Evolutionary conservation across 2,113 vertebrate genomes (phyloP).

Genomic region (Hemiscyllium ocellatum): DNA sequence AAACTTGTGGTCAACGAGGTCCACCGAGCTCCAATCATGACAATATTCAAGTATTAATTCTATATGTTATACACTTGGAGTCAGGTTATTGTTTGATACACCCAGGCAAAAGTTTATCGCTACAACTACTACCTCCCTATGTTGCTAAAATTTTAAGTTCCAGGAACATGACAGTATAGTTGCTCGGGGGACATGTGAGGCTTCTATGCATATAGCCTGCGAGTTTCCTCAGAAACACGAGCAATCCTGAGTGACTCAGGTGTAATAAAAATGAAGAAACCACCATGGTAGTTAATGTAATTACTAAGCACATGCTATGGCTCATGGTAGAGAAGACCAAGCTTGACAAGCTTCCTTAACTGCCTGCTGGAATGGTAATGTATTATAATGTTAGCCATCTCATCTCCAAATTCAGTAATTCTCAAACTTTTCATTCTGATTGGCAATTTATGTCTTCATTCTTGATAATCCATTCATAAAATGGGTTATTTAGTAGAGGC

Average conservation of each 20-base stretch:
- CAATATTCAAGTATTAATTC: neutral
- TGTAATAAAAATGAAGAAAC: neutral
- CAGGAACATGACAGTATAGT: neutral
- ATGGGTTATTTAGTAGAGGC: no score
- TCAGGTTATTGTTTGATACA: neutral
- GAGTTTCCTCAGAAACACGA: neutral
- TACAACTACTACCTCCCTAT: neutral
- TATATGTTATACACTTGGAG: neutral
- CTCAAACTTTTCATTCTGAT: no score
- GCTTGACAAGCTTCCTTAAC: no score
- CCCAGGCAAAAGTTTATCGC: no score
- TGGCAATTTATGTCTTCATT: no score
- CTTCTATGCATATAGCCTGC: neutral
- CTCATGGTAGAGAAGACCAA: no score
- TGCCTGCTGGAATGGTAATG: no score
- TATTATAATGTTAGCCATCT: no score
- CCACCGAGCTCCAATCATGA: neutral
- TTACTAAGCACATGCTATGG: neutral
- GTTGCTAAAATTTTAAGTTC: neutral
- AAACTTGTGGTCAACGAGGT: no score
- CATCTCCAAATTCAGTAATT: no score
- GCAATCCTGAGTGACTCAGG: neutral
- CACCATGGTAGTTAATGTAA: neutral
- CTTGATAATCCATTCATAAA: no score
- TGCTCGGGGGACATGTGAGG: neutral